phyloP scores from a whole-genome alignment of 2,113 vertebrate species.

The Daubentonia madagascariensis region DNA sequence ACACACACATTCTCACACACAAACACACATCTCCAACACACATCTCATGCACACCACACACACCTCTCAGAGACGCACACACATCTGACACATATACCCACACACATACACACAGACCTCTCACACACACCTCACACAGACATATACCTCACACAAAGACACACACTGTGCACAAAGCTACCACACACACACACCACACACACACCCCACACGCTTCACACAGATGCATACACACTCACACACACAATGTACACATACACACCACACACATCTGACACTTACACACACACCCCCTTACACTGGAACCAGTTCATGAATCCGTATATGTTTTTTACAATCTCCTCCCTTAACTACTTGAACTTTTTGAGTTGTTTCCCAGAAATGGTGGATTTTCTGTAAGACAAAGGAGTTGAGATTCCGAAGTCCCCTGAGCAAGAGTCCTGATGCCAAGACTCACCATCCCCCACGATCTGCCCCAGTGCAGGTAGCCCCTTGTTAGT shows the following conservation, averaged over 20 bases:
- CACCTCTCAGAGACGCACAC: fast-evolving
- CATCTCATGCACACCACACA: not conserved
- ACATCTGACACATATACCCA: not conserved
- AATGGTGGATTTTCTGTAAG: too few species aligned
- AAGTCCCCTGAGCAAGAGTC: too few species aligned
- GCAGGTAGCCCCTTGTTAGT: too few species aligned
- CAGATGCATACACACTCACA: not conserved
- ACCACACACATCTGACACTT: not conserved
- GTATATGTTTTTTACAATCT: too few species aligned
- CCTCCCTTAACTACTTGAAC: too few species aligned
- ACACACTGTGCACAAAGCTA: not conserved
- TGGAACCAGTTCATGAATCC: too few species aligned
- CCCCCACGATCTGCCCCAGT: too few species aligned
- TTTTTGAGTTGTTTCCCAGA: too few species aligned
- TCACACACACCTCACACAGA: not conserved
- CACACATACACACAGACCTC: not conserved
- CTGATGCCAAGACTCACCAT: too few species aligned
- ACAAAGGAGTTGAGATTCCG: too few species aligned
- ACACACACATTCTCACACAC: not conserved
- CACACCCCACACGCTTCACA: not conserved
- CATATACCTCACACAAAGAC: not conserved
- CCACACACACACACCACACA: not conserved
- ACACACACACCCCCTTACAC: too few species aligned
- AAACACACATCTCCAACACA: not conserved
- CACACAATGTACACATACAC: not conserved